Base-by-base conservation (phyloP, 2,113 vertebrate genomes). In the Bufo bufo region DNA sequence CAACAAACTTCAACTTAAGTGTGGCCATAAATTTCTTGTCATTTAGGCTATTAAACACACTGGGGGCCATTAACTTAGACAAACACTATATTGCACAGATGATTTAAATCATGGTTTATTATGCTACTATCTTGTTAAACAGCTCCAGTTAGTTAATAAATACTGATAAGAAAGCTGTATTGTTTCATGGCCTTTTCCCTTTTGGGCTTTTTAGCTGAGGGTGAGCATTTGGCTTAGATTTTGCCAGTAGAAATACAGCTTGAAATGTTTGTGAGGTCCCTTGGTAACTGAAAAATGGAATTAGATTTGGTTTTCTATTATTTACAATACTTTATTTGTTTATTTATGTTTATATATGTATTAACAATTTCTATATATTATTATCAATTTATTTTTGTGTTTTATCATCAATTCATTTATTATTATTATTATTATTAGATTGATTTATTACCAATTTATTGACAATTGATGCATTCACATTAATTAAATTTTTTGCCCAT, bases 1-100 rank as follows among this genome's bases (percentile, higher is more conserved):
- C 10, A 84, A 78, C 82, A 84, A 89, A 69, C 72, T 77, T 77
- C 72, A 78, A 47, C 61, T 59, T 56, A 84, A 84, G 82, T 84
- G 82, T 54, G 82, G 63, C 12, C 65, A 71, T 84, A 58, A 59
- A 85, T 85, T 74, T 75, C 50, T 59, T 43, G 50, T 69, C 45
- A 52, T 84, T 69, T 69, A 33, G 50, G 47, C 59, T 16, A 65
- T 69, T 54, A 83, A 66, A 49, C 58, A 69, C 61, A 20, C 63
- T 33, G 45, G 63, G 19, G 82, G 61, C 49, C 45, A 23, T 52
- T 43, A 11, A 20, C 81, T 66, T 16, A 69, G 20, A 69, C 54
- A 83, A 83, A 69, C 81, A 69, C 11, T 8, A 52, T 66, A 83
- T 69, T 52, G 81, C 81, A 66, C 20, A n/a, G 45, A 69, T 69